phyloP scores from a whole-genome alignment of 2,888 invertebrate genomes.

The Hipparchia sbordonii region DNA sequence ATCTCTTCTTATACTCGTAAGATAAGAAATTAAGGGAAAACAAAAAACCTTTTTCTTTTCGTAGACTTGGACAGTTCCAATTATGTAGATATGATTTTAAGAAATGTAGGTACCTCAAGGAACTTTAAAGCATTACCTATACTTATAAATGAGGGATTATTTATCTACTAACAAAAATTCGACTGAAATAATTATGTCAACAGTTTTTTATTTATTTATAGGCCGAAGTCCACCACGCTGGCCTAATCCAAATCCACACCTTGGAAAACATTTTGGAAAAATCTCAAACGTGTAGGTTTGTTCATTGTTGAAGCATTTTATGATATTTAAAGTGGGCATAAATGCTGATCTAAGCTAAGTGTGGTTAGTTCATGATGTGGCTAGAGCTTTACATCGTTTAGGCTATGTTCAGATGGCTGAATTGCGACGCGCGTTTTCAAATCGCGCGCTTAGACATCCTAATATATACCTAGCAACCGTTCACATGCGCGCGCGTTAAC shows the following conservation, averaged over 20 bases:
- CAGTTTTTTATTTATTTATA: background rate
- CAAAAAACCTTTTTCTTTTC: conserved; percentile 4
- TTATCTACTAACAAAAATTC: background rate
- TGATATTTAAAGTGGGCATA: no score
- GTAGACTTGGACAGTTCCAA: conserved; percentile 16
- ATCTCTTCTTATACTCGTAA: background rate
- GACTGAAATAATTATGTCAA: background rate
- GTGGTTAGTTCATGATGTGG: no score
- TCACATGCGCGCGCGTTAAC: no score
- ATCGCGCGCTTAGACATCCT: no score
- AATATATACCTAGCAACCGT: no score
- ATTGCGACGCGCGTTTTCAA: no score
- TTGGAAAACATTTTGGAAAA: background rate
- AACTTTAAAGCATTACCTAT: background rate
- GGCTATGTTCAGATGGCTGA: no score
- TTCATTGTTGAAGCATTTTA: no score
- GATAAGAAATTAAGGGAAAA: conserved; percentile 7
- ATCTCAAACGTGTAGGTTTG: background rate
- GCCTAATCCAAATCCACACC: no score
- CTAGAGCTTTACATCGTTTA: no score
- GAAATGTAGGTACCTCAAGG: conserved; percentile 9
- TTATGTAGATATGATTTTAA: conserved; percentile 9
- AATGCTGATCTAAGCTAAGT: no score
- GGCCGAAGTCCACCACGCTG: no score
- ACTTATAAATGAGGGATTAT: conserved; percentile 6